These are phyloP conservation scores for Cephalophus harveyi DNA, from an alignment of 2,113 vertebrate species.

Conservation along the genomic window DNA sequence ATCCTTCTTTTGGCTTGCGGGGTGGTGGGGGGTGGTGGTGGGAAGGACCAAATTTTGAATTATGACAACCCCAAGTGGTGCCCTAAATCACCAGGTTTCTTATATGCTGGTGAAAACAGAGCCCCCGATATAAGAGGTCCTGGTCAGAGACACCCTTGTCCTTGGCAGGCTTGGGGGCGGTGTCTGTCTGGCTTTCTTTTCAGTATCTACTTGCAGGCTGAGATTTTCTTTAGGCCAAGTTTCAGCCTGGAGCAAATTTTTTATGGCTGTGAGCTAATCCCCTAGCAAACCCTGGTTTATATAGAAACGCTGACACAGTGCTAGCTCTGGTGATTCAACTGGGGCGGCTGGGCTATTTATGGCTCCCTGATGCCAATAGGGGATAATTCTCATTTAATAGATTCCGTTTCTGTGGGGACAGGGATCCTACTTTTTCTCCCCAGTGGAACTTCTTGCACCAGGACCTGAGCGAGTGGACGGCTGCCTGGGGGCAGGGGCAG, in stretches of 20 bases:
- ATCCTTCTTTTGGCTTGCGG: conserved; percentile 20
- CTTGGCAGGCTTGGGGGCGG: conserved; percentile 60
- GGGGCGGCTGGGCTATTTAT: conserved; percentile 78
- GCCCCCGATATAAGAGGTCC: conserved; percentile 7
- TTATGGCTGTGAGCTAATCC: conserved; percentile 83
- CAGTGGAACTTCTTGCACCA: conserved; percentile 55
- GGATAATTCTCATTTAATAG: conserved; percentile 80
- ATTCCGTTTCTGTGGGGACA: conserved; percentile 72
- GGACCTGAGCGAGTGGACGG: conserved; percentile 7
- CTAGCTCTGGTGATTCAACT: conserved; percentile 75
- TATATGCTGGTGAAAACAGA: conserved; percentile 60
- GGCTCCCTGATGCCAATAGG: conserved; percentile 77
- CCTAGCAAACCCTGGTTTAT: conserved; percentile 80
- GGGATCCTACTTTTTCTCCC: conserved; percentile 44
- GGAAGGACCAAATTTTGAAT: conserved; percentile 54
- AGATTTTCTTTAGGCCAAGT: conserved; percentile 79
- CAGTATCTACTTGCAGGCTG: conserved; percentile 70
- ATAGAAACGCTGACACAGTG: conserved; percentile 82
- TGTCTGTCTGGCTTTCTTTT: conserved; percentile 66
- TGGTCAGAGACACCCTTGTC: conserved; percentile 56
- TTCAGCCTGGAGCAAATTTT: conserved; percentile 82
- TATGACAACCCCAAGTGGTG: conserved; percentile 25
- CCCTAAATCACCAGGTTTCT: conserved; percentile 68
- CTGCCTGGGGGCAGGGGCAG: conserved; percentile 21
- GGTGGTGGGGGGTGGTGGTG: background rate